Conservation (phyloP, 1,140 invertebrate genomes). For the Triops cancriformis region DNA sequence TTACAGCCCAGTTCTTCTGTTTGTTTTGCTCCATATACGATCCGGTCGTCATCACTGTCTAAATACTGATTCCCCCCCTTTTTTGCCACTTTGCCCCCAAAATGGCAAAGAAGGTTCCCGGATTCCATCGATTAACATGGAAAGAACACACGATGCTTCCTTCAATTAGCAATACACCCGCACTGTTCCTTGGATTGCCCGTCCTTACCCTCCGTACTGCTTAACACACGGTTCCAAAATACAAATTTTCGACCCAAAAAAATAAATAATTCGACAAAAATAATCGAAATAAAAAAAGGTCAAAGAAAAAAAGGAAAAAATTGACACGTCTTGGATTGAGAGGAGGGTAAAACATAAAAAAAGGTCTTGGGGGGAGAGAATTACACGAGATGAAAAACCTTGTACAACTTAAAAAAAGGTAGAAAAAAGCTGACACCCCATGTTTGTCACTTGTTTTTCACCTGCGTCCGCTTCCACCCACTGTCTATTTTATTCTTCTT, state of each 20-base stretch:
- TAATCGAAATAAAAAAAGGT: not conserved
- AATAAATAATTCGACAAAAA: constrained; percentile 6
- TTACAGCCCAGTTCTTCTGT: not conserved
- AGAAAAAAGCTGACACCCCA: constrained; percentile 13
- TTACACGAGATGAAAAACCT: not conserved
- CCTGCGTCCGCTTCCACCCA: not conserved
- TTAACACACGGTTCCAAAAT: not conserved
- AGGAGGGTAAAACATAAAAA: not conserved
- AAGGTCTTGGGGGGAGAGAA: not conserved
- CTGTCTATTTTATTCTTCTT: not conserved
- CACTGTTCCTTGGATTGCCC: not conserved
- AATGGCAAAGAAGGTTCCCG: not conserved
- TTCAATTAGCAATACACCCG: not conserved
- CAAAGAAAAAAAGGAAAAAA: not conserved
- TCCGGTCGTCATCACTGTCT: not conserved
- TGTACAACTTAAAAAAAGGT: not conserved
- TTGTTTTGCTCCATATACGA: not conserved
- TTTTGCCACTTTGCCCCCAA: not conserved
- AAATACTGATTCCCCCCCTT: constrained; percentile 5
- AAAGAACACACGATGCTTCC: not conserved
- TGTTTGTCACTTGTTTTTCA: not conserved
- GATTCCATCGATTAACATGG: not conserved
- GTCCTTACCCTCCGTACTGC: not conserved
- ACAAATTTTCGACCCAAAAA: not conserved
- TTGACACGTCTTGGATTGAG: not conserved